Base-by-base conservation (phyloP, 2,113 vertebrate species). In the Telmatochromis bifrenatus region DNA sequence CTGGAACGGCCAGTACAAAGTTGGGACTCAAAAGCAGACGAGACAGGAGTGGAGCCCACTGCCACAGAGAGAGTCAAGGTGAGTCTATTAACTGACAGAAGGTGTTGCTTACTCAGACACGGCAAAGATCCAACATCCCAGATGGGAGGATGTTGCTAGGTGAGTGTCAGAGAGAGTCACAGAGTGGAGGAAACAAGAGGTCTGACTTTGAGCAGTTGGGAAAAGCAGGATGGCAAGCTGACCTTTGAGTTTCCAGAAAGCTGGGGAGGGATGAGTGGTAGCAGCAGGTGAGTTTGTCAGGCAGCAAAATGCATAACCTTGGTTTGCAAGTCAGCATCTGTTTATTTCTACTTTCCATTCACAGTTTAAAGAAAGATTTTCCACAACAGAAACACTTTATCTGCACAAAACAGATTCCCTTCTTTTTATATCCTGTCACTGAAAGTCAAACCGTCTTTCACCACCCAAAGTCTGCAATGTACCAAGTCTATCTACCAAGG, bases 121-220 rank as follows among this genome's bases (percentile, higher is more conserved):
- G 6, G 53, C 53, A 13, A 23, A 55, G 21, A 55, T 23, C 53
- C 53, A 23, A 55, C 1, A 0, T 55, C 53, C 53, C 21, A 55
- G 21, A 23, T 23, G 21, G 53, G 11, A 55, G 21, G 21, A 23
- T 55, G 53, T 13, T 7, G 0, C n/a, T 0, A 0, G 11, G 21
- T 13, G 53, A 55, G 53, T 55, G 21, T 23, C 21, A 55, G 11
- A 55, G 53, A 55, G 53, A 55, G 53, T 55, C 53, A 51, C 1
- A 12, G 53, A 55, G 21, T 55, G 53, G 53, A 55, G 53, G n/a
- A 23, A 54, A 54, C 10, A 54, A 54, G n/a, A 23, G 53, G 53
- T 55, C 53, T 55, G 53, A 55, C 53, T 55, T 55, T 55, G 53
- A 23, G 53, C 21, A 13, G 6, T 23, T 55, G 21, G 2, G 2